These are phyloP conservation scores for Geophilus truncorum DNA, from an alignment of 2,888 invertebrate genomes.

Conservation along the genomic window DNA sequence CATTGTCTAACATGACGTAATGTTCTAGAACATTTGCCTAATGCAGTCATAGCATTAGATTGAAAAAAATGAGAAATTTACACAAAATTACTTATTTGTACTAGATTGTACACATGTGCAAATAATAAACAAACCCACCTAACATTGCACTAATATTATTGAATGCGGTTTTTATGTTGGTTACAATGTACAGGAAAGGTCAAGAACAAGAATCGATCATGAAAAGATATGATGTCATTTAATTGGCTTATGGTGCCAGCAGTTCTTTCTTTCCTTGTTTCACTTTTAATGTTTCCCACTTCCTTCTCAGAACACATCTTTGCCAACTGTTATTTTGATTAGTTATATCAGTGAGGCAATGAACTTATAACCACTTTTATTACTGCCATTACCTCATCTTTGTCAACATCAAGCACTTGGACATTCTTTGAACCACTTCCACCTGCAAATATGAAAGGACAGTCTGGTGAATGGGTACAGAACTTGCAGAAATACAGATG, in stretches of 20 bases:
- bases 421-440: background rate
- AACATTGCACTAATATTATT: too few relatives aligned
- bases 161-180: too few relatives aligned
- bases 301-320: background rate
- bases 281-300: background rate
- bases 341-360: background rate
- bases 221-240: background rate
- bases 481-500: conserved; percentile 18
- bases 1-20: too few relatives aligned
- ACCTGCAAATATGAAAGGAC: background rate
- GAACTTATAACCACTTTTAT: too few relatives aligned
- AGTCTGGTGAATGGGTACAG: background rate
- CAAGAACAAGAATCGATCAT: too few relatives aligned
- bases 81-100: too few relatives aligned
- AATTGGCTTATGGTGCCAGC: background rate
- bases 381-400: background rate
- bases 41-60: too few relatives aligned
- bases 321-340: background rate
- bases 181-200: too few relatives aligned
- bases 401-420: background rate
- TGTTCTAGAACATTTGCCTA: too few relatives aligned
- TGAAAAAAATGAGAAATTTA: too few relatives aligned
- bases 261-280: background rate
- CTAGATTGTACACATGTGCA: too few relatives aligned
- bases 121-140: background rate